Evolutionary conservation across 1,140 invertebrate species (phyloP).

Genomic region (Diprion similis): DNA sequence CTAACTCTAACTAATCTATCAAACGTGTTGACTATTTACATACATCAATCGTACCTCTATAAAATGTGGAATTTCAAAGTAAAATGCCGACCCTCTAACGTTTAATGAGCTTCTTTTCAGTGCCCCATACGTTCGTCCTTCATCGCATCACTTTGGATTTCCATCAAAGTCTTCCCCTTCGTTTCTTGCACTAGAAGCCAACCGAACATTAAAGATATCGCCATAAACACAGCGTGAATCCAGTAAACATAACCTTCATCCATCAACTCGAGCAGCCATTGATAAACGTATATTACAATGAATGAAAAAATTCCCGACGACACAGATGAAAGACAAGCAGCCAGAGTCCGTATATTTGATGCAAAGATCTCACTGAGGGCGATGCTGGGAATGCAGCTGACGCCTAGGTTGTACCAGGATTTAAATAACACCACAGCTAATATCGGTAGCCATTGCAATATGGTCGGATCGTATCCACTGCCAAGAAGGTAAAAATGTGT

Average conservation of each 20-base stretch:
- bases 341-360: conserved; percentile 70
- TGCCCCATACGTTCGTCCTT: too few relatives aligned
- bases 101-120: too few relatives aligned
- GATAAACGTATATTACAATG: conserved; percentile 75
- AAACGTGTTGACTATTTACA: too few relatives aligned
- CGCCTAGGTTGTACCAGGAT: conserved; percentile 21
- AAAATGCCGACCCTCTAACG: too few relatives aligned
- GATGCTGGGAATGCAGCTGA: too few relatives aligned
- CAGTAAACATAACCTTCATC: conserved; percentile 46
- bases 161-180: not conserved
- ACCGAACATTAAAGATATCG: not conserved
- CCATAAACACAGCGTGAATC: conserved; percentile 18
- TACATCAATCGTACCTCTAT: too few relatives aligned
- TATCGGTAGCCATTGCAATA: conserved; percentile 55
- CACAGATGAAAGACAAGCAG: conserved; percentile 65
- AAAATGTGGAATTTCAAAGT: too few relatives aligned
- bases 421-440: conserved; percentile 35
- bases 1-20: too few relatives aligned
- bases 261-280: conserved; percentile 65
- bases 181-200: not conserved
- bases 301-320: conserved; percentile 76
- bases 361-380: conserved; percentile 58
- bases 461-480: conserved; percentile 32
- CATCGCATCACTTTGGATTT: not conserved
- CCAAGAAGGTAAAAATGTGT: conserved; percentile 57